phyloP scores from a whole-genome alignment of 2,113 vertebrate genomes.

The Thamnaconus septentrionalis region DNA sequence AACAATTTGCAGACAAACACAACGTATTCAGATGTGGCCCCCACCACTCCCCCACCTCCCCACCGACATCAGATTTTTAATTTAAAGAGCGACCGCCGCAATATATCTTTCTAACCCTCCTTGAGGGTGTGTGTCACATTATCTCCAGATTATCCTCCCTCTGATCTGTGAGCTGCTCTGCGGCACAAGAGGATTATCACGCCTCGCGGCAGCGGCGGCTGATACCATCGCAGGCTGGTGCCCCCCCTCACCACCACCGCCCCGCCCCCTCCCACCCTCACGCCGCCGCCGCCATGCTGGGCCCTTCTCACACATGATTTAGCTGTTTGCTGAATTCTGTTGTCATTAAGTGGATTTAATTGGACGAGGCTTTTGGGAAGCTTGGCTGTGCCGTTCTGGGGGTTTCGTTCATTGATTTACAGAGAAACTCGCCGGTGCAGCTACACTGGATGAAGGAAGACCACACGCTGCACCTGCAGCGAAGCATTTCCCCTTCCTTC shows the following conservation, averaged over 20 bases:
- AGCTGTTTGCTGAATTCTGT: constrained; percentile 17
- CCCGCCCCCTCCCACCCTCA: too few relatives aligned
- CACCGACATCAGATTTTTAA: constrained; percentile 29
- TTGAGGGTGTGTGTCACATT: constrained; percentile 38
- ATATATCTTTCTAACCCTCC: constrained; percentile 17
- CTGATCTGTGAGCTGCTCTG: constrained; percentile 57
- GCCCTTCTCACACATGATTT: constrained; percentile 7
- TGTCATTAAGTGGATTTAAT: constrained; percentile 13
- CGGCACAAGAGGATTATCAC: constrained; percentile 54
- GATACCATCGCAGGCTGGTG: constrained; percentile 25
- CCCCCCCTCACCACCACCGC: constrained; percentile 3
- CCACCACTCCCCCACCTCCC: constrained; percentile 4
- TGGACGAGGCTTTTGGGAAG: constrained; percentile 6
- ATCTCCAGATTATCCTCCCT: constrained; percentile 57
- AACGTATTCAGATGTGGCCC: constrained; percentile 10
- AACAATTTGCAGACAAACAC: constrained; percentile 20
- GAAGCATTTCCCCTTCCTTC: too few relatives aligned
- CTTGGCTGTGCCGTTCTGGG: too few relatives aligned
- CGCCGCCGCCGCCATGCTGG: background rate
- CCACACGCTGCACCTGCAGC: too few relatives aligned
- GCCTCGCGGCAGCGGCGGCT: constrained; percentile 21
- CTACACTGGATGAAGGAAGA: too few relatives aligned
- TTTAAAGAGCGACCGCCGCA: constrained; percentile 20
- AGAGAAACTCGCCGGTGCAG: too few relatives aligned
- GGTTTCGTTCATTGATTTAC: too few relatives aligned